Evolutionary conservation across 2,888 invertebrate genomes (phyloP).

Genomic region (Trissolcus brochymenae): DNA sequence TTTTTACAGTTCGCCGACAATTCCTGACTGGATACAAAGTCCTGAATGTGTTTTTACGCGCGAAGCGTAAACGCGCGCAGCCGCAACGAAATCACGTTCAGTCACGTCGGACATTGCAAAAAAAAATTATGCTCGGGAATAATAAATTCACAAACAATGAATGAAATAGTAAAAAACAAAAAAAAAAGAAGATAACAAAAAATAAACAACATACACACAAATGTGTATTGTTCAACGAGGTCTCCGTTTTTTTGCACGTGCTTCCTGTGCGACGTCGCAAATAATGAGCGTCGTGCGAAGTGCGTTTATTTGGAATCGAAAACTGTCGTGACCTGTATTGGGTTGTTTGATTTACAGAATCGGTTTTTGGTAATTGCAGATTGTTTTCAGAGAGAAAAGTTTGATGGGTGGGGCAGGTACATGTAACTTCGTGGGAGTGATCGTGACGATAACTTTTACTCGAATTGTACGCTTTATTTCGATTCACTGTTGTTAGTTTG

Average conservation of each 20-base stretch:
- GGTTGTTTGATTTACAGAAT: conserved; percentile 45
- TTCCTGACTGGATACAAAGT: conserved; percentile 46
- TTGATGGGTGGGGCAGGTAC: conserved; percentile 19
- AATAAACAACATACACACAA: neutral
- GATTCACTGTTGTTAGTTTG: conserved; percentile 30
- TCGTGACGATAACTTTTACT: conserved; percentile 39
- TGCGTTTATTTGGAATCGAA: conserved; percentile 31
- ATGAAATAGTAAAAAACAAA: conserved; percentile 1
- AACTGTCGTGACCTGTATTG: conserved; percentile 48
- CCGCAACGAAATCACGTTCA: conserved; percentile 9
- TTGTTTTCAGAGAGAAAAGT: conserved; percentile 36
- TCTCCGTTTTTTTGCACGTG: conserved; percentile 16
- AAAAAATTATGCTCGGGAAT: conserved; percentile 16
- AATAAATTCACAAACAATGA: neutral
- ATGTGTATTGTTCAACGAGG: neutral
- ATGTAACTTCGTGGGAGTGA: conserved; percentile 19
- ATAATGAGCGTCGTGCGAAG: conserved; percentile 30
- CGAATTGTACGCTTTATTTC: conserved; percentile 26
- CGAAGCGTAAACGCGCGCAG: conserved; percentile 11
- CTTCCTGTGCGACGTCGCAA: conserved; percentile 12
- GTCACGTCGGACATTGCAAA: conserved; percentile 24
- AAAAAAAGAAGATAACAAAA: neutral
- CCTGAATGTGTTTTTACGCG: conserved; percentile 37
- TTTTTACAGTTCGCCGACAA: conserved; percentile 66
- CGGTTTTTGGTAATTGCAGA: conserved; percentile 43